These are phyloP conservation scores for Tychaedon coryphoeus DNA, from an alignment of 2,113 vertebrate genomes.

Conservation along the genomic window DNA sequence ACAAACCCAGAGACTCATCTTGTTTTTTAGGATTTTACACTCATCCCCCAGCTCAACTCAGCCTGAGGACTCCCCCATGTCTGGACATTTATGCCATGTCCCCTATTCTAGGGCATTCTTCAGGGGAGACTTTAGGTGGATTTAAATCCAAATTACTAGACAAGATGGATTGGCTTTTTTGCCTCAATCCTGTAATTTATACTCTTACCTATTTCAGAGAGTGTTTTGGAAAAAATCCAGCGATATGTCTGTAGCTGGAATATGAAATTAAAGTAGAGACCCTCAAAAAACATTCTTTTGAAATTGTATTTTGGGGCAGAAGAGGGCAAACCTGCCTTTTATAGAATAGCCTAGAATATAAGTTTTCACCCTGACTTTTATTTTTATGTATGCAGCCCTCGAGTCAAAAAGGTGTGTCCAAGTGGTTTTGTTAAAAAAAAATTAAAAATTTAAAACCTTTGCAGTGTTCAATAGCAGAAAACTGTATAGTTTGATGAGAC, in stretches of 20 bases:
- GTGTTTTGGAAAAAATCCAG: background rate
- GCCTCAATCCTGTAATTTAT: background rate
- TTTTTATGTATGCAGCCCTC: background rate
- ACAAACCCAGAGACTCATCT: background rate
- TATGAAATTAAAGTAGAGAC: background rate
- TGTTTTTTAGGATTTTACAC: background rate
- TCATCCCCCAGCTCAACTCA: fast-evolving
- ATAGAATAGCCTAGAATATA: background rate
- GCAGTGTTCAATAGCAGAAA: background rate
- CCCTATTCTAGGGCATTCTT: background rate
- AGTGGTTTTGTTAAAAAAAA: background rate
- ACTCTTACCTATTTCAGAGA: background rate
- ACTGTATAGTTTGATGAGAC: background rate
- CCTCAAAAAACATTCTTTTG: background rate
- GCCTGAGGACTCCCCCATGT: background rate
- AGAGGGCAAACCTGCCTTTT: background rate
- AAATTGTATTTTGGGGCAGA: background rate
- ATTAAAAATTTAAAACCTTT: background rate
- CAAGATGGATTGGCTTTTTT: background rate
- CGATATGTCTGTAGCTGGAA: background rate
- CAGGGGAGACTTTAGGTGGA: background rate
- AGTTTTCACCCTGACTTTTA: background rate
- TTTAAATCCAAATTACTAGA: background rate
- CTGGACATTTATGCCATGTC: background rate
- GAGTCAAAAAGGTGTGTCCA: background rate